Evolutionary conservation across 2,797 vertebrate genomes (phyloP).

Genomic region (Cyprinodon diabolis): DNA sequence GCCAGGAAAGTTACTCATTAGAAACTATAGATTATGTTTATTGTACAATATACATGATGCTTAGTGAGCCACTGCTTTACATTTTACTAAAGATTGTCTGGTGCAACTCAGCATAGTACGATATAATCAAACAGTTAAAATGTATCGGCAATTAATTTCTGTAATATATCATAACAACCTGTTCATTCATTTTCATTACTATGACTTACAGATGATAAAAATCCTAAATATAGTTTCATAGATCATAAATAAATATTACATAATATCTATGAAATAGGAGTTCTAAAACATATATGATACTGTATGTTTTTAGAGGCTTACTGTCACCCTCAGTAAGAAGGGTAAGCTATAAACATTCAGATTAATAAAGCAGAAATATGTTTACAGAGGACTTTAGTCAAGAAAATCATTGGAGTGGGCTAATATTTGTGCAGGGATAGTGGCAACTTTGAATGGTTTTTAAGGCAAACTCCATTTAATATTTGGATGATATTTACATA

Average conservation of each 20-base stretch:
- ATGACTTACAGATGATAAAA: not conserved
- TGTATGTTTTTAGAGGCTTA: no score
- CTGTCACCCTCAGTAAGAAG: no score
- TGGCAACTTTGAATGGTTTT: not conserved
- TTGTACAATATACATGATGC: not conserved
- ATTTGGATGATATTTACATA: not conserved
- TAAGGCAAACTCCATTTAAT: not conserved
- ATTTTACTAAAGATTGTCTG: no score
- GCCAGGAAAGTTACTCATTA: not conserved
- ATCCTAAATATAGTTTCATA: not conserved
- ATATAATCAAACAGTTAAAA: not conserved
- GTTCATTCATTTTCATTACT: not conserved
- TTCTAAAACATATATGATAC: not conserved
- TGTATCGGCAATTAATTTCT: no score
- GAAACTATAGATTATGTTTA: slow-evolving; percentile 4
- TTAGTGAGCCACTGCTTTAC: no score
- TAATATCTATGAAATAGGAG: not conserved
- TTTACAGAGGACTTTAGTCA: not conserved
- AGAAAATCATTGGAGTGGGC: not conserved
- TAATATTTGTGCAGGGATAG: not conserved
- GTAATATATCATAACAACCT: not conserved
- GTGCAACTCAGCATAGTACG: not conserved
- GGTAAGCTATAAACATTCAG: no score
- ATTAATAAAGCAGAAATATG: not conserved
- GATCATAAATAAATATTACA: not conserved